A percentile compares a stretch with the other conserved stretches of the same genome.
phyloP scores from a whole-genome alignment of 35 echinoderm and acorn worm genomes.

The Lytechinus pictus region DNA sequence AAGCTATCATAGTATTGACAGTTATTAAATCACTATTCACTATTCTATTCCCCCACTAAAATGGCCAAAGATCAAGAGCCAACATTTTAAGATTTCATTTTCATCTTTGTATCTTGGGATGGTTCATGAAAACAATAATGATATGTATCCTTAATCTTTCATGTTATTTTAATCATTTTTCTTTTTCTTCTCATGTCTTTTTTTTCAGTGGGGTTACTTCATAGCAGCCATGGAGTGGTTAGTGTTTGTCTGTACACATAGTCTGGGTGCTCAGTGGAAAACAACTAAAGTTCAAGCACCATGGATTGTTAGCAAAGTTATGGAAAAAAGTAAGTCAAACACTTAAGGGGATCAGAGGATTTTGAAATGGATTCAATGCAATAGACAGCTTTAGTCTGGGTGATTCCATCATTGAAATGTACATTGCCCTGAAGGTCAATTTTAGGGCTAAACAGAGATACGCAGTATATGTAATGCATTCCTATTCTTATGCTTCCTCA shows the following conservation, averaged over 20 bases:
- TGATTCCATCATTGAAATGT: too few species aligned
- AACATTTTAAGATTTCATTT: too few species aligned
- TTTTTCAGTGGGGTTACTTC: constrained; percentile 92
- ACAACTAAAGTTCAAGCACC: constrained; percentile 68
- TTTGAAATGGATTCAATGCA: too few species aligned
- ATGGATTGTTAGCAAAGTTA: constrained; percentile 81
- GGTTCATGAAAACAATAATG: too few species aligned
- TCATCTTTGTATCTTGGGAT: too few species aligned
- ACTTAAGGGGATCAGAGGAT: neutral
- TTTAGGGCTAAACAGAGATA: neutral
- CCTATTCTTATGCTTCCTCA: too few species aligned
- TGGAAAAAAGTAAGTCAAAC: constrained; percentile 83
- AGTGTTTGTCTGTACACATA: constrained; percentile 90
- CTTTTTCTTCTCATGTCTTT: neutral
- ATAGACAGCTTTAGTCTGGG: neutral
- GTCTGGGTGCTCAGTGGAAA: constrained; percentile 87
- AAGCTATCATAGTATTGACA: too few species aligned
- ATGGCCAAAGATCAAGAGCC: too few species aligned
- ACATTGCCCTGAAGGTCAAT: too few species aligned
- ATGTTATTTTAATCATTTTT: neutral
- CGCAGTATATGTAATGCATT: neutral
- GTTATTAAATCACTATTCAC: too few species aligned
- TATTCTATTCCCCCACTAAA: too few species aligned
- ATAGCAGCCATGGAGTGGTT: constrained; percentile 86
- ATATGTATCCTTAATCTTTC: too few species aligned